These are phyloP conservation scores for Plectrocnemia conspersa DNA, from an alignment of 1,140 invertebrate species.

Conservation along the genomic window DNA sequence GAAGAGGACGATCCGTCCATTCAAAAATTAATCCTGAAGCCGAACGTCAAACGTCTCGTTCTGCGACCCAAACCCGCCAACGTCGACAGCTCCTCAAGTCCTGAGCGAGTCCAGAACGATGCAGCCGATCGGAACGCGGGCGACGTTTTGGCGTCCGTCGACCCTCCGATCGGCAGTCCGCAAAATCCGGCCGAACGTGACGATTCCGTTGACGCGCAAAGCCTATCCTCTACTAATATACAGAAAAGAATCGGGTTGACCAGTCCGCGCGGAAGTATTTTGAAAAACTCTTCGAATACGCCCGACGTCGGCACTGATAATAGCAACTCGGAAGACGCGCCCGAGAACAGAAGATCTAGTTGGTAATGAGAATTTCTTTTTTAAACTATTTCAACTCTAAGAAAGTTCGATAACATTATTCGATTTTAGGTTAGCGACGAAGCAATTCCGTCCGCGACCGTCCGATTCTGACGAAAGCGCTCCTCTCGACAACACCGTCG, in stretches of 20 bases:
- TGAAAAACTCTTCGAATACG: too few relatives aligned
- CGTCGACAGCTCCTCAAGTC: not conserved
- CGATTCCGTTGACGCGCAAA: not conserved
- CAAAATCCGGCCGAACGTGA: too few relatives aligned
- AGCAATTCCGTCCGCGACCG: conserved; percentile 18
- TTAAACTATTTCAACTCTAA: too few relatives aligned
- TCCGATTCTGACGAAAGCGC: not conserved
- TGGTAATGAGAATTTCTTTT: too few relatives aligned
- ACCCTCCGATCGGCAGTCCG: too few relatives aligned
- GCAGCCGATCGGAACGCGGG: not conserved
- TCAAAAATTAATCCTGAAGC: conserved; percentile 58
- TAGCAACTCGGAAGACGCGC: conserved; percentile 12
- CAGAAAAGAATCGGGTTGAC: conserved; percentile 25
- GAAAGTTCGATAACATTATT: too few relatives aligned
- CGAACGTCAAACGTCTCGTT: conserved; percentile 59
- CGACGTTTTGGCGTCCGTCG: too few relatives aligned
- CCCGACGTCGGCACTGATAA: too few relatives aligned
- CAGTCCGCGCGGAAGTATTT: conserved; percentile 21
- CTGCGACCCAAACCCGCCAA: conserved; percentile 45
- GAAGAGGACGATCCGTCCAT: conserved; percentile 63
- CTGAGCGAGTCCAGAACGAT: not conserved
- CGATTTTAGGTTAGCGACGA: conserved; percentile 23
- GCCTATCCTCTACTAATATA: conserved; percentile 18
- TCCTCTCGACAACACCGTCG: conserved; percentile 27
- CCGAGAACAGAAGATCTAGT: conserved; percentile 9